Base-by-base conservation (phyloP, 2,797 vertebrate species). In the Pseudochirops cupreus region DNA sequence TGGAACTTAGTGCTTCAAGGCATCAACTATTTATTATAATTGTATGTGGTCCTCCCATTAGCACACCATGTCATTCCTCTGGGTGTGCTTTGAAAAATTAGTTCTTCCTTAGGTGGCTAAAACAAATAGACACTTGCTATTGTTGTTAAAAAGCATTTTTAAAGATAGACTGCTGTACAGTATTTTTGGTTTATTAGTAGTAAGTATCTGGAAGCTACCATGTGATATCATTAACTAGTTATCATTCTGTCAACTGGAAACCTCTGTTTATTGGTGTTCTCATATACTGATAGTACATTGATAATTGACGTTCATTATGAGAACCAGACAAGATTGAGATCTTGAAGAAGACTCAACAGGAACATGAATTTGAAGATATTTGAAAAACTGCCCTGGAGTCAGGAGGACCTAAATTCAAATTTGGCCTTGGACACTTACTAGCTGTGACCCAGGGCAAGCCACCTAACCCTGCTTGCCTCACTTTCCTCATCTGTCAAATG, bases 1-100 rank as follows among this genome's bases (percentile, higher is more conserved):
- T 46, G 26, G 74, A 87, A 87, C 10, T 46, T 87, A 87, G 74
- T 46, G 74, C 74, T 87, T 87, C 39, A 87, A 87, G 74, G 39
- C 74, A 87, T 93, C 93, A 91, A 58, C 74, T 92, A 91, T 7
- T 91, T 90, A 58, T 57, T 89, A 91, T 92, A 92, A 91, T 94
- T 91, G 31, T 39, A 18, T 59, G 9, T 93, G 74, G 39, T 95
- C 94, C 91, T 67, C 24, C 62, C 12, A 94, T 94, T 56, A 67
- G 94, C 39, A 52, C 3, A 94, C 92, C 50, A 95, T 24, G 91
- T 74, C 24, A 56, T 57, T 91, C 50, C 82, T 46, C 89, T 91
- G n/a, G 53, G 59, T 94, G 89, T 94, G 91, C 3, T 46, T 93
- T 89, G 33, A 31, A 93, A 95, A n/a, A 3, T 91, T 18, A 94